These are phyloP conservation scores for Terrapene triunguis DNA, from an alignment of 2,113 vertebrate genomes.

Conservation along the genomic window DNA sequence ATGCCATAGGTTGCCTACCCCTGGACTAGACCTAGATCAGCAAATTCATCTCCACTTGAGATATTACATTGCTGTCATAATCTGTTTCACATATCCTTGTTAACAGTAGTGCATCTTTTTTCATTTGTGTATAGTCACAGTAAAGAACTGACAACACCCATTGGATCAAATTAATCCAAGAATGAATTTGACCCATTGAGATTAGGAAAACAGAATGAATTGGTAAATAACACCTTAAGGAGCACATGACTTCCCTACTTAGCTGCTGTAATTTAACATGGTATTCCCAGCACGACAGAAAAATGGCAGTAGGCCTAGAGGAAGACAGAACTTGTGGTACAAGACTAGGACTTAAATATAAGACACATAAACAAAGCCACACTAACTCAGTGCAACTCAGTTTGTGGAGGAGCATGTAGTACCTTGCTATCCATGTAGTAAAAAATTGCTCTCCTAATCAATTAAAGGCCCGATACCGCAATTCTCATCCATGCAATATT, in stretches of 20 bases:
- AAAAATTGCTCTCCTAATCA: conserved; percentile 25
- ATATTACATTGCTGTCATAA: accelerated
- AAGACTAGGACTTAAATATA: conserved; percentile 59
- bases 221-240: background rate
- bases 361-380: conserved; percentile 70
- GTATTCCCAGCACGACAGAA: conserved; percentile 55
- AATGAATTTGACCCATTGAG: background rate
- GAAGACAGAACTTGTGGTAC: conserved; percentile 61
- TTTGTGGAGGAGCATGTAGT: background rate
- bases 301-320: conserved; percentile 49
- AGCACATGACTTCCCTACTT: background rate
- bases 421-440: background rate
- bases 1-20: too few relatives aligned
- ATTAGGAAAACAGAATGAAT: background rate
- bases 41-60: background rate
- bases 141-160: background rate
- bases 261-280: conserved; percentile 24
- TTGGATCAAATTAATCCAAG: background rate
- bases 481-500: background rate
- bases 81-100: background rate
- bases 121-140: background rate
- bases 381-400: background rate
- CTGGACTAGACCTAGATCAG: background rate
- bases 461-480: background rate
- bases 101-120: background rate